These are phyloP conservation scores for Tenthredo mesomela DNA, from an alignment of 2,888 invertebrate species.

Conservation along the genomic window DNA sequence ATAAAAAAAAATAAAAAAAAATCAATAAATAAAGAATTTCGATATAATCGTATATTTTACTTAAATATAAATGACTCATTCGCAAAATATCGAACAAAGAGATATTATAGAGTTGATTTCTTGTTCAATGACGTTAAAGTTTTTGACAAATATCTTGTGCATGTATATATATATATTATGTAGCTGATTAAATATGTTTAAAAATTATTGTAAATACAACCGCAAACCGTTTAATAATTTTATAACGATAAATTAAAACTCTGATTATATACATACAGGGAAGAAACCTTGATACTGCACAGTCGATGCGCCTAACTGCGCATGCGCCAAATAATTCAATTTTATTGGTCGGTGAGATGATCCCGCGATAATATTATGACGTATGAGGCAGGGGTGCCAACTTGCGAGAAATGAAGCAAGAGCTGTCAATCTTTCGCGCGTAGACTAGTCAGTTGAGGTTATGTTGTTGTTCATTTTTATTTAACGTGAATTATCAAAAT, in stretches of 20 bases:
- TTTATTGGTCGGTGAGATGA: too few species aligned
- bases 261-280: neutral
- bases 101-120: neutral
- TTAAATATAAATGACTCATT: neutral
- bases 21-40: neutral
- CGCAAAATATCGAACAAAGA: neutral
- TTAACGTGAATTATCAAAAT: too few species aligned
- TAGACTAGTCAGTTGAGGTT: too few species aligned
- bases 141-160: neutral
- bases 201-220: neutral
- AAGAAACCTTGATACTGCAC: too few species aligned
- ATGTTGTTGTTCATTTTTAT: too few species aligned
- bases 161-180: neutral
- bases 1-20: neutral
- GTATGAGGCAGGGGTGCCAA: too few species aligned
- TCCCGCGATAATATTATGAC: too few species aligned
- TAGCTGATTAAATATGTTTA: neutral
- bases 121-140: neutral
- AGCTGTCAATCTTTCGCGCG: too few species aligned
- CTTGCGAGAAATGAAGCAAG: too few species aligned
- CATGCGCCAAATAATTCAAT: too few species aligned
- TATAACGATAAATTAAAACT: neutral
- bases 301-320: too few species aligned
- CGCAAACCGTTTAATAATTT: neutral
- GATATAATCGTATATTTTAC: neutral